Base-by-base conservation (phyloP, 2,113 vertebrate genomes). In the Neodontobutis hainanensis region DNA sequence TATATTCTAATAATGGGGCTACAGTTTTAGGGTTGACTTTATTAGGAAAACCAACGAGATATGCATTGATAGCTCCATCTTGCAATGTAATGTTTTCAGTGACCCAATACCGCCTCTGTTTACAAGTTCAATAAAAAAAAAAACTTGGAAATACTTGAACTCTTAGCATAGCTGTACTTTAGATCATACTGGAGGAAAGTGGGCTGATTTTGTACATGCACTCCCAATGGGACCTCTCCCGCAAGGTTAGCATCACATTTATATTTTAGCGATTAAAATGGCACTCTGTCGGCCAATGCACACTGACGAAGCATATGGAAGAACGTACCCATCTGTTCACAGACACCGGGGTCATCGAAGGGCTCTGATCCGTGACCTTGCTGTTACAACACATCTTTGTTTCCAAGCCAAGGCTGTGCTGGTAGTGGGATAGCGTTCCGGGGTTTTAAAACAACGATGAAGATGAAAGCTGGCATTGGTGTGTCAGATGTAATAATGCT, bases 171-270 rank as follows among this genome's bases (percentile, higher is more conserved):
- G 14, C 14, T 45, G 19, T 49, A 48, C 58, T 68, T 67, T 35
- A 58, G 62, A 40, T 51, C 3, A 9, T 48, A 15, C 4, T 57
- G 27, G 58, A 59, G 14, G 48, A 40, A 49, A 15, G 53, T 38
- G 36, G 58, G 44, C 11, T 3, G n/a, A 12, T 35, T 52, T 10
- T 69, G 42, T 70, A 53, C 64, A 43, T 0, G 0, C 34, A 45
- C 47, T 69, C 77, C 73, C 75, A 65, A 14, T 59, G 73, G 77
- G 83, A 80, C 51, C 44, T 53, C 35, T 65, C 71, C 44, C 14
- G 8, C 53, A 44, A 50, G 65, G 81, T 77, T 79, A 69, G 48
- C 53, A 61, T 70, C 73, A 50, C 59, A 75, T 84, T 68, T 65
- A 68, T 70, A 60, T 77, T 79, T 79, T 32, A 79, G 19, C 47